Evolutionary conservation across 2,797 vertebrate genomes (phyloP).

Genomic region (Peromyscus attwateri): DNA sequence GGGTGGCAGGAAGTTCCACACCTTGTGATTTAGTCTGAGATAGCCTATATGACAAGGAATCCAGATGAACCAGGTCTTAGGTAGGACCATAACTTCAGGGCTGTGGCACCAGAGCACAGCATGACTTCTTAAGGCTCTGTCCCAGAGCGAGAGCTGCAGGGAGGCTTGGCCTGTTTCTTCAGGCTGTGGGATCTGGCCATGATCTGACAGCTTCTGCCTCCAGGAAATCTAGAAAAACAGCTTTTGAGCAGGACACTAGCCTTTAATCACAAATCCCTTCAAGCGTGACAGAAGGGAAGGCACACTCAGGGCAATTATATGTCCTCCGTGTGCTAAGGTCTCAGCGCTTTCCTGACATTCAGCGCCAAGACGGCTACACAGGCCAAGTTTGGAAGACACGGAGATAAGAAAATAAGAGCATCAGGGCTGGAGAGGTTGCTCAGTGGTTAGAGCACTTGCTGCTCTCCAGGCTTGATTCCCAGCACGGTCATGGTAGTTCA

Average conservation of each 20-base stretch:
- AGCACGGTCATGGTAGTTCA: background rate
- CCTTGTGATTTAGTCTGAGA: background rate
- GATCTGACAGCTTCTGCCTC: background rate
- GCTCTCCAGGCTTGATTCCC: background rate
- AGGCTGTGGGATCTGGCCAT: background rate
- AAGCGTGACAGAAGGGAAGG: too few relatives aligned
- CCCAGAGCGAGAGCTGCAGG: background rate
- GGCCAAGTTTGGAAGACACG: background rate
- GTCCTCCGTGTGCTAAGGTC: background rate
- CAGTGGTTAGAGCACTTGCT: background rate
- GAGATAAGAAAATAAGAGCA: background rate
- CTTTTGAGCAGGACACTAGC: background rate
- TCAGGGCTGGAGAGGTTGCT: background rate
- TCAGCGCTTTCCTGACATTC: background rate
- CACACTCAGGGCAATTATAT: background rate
- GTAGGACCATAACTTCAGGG: too few relatives aligned
- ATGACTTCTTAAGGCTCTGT: background rate
- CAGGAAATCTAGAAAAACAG: background rate
- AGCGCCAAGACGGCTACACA: background rate
- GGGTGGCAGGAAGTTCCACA: background rate
- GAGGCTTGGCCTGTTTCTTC: background rate
- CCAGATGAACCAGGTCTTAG: background rate
- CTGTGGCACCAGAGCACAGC: background rate
- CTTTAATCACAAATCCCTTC: background rate
- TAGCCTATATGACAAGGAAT: background rate